phyloP scores from a whole-genome alignment of 2,888 invertebrate species.

The Byasa hedistus region DNA sequence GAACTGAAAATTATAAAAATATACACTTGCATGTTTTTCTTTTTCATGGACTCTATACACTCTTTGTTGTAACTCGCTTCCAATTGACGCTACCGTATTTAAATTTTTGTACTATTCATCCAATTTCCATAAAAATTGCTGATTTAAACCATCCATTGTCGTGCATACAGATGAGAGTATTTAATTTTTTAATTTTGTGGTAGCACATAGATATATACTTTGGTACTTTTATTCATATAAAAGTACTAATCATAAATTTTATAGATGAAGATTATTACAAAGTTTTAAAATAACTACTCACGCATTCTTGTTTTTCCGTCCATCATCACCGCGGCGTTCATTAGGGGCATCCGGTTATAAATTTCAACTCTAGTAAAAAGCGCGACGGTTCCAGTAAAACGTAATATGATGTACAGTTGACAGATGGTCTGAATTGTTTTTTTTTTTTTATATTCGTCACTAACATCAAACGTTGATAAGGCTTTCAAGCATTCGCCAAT shows the following conservation, averaged over 20 bases:
- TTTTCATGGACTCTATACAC: too few relatives aligned
- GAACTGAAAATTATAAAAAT: too few relatives aligned
- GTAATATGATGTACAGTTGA: conserved; percentile 15
- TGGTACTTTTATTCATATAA: conserved; percentile 12
- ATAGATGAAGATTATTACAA: conserved; percentile 7
- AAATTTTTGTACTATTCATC: too few relatives aligned
- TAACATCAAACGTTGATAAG: neutral
- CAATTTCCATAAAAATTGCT: too few relatives aligned
- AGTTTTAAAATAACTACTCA: conserved; percentile 18
- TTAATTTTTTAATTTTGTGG: too few relatives aligned
- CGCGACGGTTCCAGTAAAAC: conserved; percentile 13
- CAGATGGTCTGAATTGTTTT: conserved; percentile 8
- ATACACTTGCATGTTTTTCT: too few relatives aligned
- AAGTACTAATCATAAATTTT: conserved; percentile 19
- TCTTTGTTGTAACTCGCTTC: too few relatives aligned
- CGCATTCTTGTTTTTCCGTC: conserved; percentile 24
- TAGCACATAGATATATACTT: too few relatives aligned
- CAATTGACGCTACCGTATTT: too few relatives aligned
- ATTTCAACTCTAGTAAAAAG: conserved; percentile 27
- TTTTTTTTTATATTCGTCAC: conserved; percentile 1
- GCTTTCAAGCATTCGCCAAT: neutral
- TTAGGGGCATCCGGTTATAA: conserved; percentile 31
- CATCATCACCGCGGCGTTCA: conserved; percentile 27
- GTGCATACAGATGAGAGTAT: too few relatives aligned
- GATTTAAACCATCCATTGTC: too few relatives aligned